Percentiles rank a stretch among this genome's conserved stretches.
These are phyloP conservation scores for Telenomus remus DNA, from an alignment of 1,140 invertebrate species.

Conservation along the genomic window DNA sequence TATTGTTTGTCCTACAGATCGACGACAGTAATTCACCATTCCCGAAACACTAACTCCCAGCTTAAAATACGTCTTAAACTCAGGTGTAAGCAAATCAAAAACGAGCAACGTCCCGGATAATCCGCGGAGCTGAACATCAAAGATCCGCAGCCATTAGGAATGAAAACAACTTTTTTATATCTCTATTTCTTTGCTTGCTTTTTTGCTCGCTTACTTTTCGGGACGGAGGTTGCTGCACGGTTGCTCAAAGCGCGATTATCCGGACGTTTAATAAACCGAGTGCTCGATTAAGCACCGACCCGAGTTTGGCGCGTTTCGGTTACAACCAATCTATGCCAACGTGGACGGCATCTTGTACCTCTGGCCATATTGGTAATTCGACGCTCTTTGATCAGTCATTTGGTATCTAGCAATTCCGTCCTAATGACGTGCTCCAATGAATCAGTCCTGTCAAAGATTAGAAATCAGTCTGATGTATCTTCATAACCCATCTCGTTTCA, in stretches of 20 bases:
- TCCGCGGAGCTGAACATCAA: no score
- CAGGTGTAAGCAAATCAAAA: no score
- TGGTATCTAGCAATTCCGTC: constrained; percentile 48
- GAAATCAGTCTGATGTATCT: constrained; percentile 40
- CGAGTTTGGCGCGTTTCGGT: constrained; percentile 10
- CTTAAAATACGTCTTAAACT: no score
- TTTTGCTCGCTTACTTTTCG: no score
- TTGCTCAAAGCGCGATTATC: not conserved
- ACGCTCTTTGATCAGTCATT: constrained; percentile 63
- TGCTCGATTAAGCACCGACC: constrained; percentile 33
- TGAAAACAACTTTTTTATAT: no score
- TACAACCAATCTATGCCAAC: constrained; percentile 36
- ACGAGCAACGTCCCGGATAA: no score
- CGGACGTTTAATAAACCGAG: constrained; percentile 47
- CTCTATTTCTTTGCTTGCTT: no score
- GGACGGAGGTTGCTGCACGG: no score
- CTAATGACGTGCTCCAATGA: constrained; percentile 52
- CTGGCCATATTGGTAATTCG: constrained; percentile 1
- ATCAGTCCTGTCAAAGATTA: constrained; percentile 46
- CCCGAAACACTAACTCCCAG: no score
- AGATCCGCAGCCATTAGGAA: no score
- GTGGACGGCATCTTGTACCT: constrained; percentile 27
- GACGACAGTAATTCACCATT: no score
- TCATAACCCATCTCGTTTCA: constrained; percentile 30
- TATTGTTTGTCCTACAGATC: no score